These are phyloP conservation scores for Apoderus coryli DNA, from an alignment of 2,888 invertebrate genomes.

Conservation along the genomic window DNA sequence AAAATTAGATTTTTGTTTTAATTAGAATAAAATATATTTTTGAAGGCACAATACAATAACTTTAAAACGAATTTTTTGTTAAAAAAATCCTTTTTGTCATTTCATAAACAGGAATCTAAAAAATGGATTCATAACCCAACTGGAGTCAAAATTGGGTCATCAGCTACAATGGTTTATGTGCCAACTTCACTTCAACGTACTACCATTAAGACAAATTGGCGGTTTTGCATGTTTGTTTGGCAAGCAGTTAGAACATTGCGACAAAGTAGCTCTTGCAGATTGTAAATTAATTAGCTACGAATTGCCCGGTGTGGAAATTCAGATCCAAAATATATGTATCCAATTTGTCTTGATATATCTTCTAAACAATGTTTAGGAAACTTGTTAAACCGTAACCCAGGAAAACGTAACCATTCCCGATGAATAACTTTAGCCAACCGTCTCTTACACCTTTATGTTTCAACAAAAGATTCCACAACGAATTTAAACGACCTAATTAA, in stretches of 20 bases:
- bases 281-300: slow-evolving; percentile 3
- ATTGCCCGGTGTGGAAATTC: neutral
- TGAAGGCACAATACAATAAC: too few species aligned
- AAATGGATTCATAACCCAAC: neutral
- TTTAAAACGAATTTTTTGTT: too few species aligned
- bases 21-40: too few species aligned
- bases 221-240: slow-evolving; percentile 2
- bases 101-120: neutral
- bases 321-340: too few species aligned
- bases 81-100: neutral
- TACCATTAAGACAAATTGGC: slow-evolving; percentile 10
- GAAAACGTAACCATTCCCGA: slow-evolving; percentile 9
- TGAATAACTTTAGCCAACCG: too few species aligned
- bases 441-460: too few species aligned
- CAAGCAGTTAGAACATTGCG: slow-evolving; percentile 6
- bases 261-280: neutral
- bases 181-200: slow-evolving; percentile 18
- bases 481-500: too few species aligned
- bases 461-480: slow-evolving; percentile 4
- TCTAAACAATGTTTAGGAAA: slow-evolving; percentile 9
- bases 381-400: slow-evolving; percentile 9
- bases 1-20: slow-evolving; percentile 2
- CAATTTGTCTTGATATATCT: slow-evolving; percentile 9
- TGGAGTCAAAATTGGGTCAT: slow-evolving; percentile 14
- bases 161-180: slow-evolving; percentile 20